Percentiles rank a stretch among this genome's conserved stretches.
Evolutionary conservation across 2,113 vertebrate genomes (phyloP).

Genomic region (rat (Rattus norvegicus)): GRCr8 NC_086031.1:34940501-34941000

Average conservation of each 20-base stretch:
- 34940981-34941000: no score
- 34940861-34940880: neutral
- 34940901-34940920: neutral
- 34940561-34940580: neutral
- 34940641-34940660: neutral
- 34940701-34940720: neutral
- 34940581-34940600: neutral
- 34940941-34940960: neutral
- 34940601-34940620: constrained; percentile 17
- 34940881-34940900: neutral
- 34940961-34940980: neutral
- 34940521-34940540: neutral
- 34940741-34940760: neutral
- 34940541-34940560: neutral
- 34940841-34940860: neutral
- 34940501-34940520: neutral
- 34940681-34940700: neutral
- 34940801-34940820: neutral
- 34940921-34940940: neutral
- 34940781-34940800: neutral
- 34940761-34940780: neutral
- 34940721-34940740: neutral
- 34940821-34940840: neutral
- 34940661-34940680: neutral
- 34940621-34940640: neutral